Evolutionary conservation across 2,888 invertebrate genomes (phyloP), one percentile per base, ranked within the genome.

Genomic region (Diaprepes abbreviatus): DNA sequence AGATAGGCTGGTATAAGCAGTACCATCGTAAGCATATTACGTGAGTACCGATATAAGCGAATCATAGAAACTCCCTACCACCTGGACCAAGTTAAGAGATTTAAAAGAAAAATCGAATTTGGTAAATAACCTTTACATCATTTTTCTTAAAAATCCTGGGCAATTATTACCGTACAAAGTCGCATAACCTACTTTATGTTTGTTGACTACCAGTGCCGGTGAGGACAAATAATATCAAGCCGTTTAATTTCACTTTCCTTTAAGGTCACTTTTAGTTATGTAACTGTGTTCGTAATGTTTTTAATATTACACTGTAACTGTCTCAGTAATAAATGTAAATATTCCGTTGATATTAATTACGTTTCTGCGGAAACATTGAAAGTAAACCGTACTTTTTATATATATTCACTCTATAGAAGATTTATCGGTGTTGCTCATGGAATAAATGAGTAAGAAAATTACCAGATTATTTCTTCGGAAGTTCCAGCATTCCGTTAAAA

Each of bases 211-310:
- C 35, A 21, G 6, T 36, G 35, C 55, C 58, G 38, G 45, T 66
- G 50, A 52, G 40, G 66, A 66, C 59, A 66, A 66, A 59, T 38
- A 55, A 55, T 62, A 67, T 62, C 63, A 62, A 62, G 24, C 64
- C 24, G 64, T 57, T 36, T 69, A 70, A 70, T 70, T 70, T 70
- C 70, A 70, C 70, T 70, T 70, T 70, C 70, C 7, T 70, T 64
- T 70, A 70, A 70, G 70, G 70, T 70, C 70, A 70, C 65, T 65
- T 65, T 59, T 40, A 24, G 63, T 70, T 70, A 70, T 65, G 70
- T 38, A 68, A 68, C 38, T 36, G 40, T 38, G 38, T 24, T 58
- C 50, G 58, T 66, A 66, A 66, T 50, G 36, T 57, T 59, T 66
- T 59, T 33, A 50, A 66, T 66, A 58, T 59, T 63, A 28, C 52